Evolutionary conservation across 2,888 invertebrate genomes (phyloP), one percentile per base, ranked within the genome.

Genomic region (Lymantria dispar): DNA sequence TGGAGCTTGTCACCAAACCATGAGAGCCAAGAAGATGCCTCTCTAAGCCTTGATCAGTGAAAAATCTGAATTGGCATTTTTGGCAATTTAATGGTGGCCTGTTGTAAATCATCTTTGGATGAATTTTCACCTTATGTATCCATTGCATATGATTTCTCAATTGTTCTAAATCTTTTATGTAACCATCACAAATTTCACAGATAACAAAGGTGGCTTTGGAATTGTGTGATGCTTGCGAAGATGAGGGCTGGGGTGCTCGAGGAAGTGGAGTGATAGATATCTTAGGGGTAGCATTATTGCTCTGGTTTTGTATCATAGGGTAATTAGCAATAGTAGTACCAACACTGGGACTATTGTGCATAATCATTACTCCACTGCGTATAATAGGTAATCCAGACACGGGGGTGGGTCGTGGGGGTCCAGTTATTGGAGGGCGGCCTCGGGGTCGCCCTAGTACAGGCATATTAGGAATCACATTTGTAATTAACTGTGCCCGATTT

Each of bases 171-270:
- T 98, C 98, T 92, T 98, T 98, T 62, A 98, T 98, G 80, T 98
- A 98, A 43, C 98, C 98, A 85, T 98, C 98, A 89, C 98, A 98
- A 69, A 98, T 98, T 92, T 98, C 98, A 88, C 98, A 98, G 70
- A 98, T 97, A 63, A 98, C 98, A 89, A 97, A 98, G 47, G 96
- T 95, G 60, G 95, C 95, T 83, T 97, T 97, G n/a, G 85, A 83
- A 68, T 85, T 87, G 52, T 80, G 84, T 50, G 76, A 64, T 39
- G 76, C 52, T 52, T 87, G 85, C 3, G 88, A 87, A 39, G 87
- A 87, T 5, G 86, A 86, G 0, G 89, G 89, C 81, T 83, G 89
- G 50, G 91, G 88, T 64, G 94, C 94, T 58, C 97, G 93, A 68
- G 97, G 97, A 74, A 97, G 92, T 53, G 97, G 97, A 53, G 97